These are phyloP conservation scores for Paraplagusia blochii DNA, from an alignment of 2,113 vertebrate species.

Conservation along the genomic window DNA sequence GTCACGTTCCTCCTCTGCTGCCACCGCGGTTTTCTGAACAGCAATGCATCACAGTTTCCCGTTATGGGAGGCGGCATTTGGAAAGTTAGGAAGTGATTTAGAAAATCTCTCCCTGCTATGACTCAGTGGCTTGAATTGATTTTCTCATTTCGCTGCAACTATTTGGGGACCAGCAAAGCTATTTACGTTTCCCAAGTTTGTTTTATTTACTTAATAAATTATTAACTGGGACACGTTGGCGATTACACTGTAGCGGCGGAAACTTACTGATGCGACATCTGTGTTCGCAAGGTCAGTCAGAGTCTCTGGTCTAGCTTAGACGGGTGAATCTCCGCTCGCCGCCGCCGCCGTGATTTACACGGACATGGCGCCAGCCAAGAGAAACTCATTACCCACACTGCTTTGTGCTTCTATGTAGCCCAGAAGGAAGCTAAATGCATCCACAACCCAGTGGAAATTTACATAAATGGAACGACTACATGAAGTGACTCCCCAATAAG, in stretches of 20 bases:
- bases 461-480: background rate
- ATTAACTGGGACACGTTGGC: conserved; percentile 45
- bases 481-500: too few species aligned
- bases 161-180: conserved; percentile 10
- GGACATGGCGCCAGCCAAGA: conserved; percentile 35
- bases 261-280: conserved; percentile 29
- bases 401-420: conserved; percentile 44
- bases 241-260: conserved; percentile 21
- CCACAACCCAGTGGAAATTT: background rate
- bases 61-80: conserved; percentile 11
- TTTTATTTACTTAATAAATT: conserved; percentile 62
- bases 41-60: conserved; percentile 48
- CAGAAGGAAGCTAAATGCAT: conserved; percentile 30
- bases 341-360: conserved; percentile 53
- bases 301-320: conserved; percentile 32
- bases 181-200: conserved; percentile 43
- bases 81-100: conserved; percentile 20
- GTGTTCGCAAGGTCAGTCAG: conserved; percentile 58
- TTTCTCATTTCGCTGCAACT: conserved; percentile 12
- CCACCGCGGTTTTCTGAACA: conserved; percentile 35
- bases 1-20: conserved; percentile 24
- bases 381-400: conserved; percentile 65
- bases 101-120: conserved; percentile 17
- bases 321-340: conserved; percentile 65
- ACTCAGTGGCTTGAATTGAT: conserved; percentile 21